Evolutionary conservation across 2,888 invertebrate species (phyloP), one percentile per base, ranked within the genome.

Genomic region (Diarsia brunnea): DNA sequence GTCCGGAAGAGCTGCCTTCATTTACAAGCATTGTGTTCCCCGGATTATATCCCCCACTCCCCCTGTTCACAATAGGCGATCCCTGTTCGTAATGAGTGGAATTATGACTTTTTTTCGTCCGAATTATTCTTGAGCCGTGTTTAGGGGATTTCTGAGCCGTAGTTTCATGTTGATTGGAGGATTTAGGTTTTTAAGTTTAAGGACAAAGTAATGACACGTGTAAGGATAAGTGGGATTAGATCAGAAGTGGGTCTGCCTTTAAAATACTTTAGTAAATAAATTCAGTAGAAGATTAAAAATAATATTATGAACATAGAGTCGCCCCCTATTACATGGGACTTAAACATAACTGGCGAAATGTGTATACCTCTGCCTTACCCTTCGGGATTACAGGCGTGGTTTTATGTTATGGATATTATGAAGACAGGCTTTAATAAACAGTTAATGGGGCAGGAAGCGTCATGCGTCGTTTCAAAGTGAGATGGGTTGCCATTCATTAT

Each of bases 101-200:
- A 94, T 95, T 95, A 94, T 92, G 94, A 92, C 91, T 94, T 94
- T 93, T 92, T 91, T 92, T 87, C 90, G 85, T 89, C 87, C 86
- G 86, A 92, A 92, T 92, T 90, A 90, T 90, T 91, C 89, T 89
- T 91, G 88, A 92, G 89, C 89, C 86, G 64, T 75, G 66, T 83
- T 87, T 75, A 81, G 78, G 85, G 84, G 76, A 84, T 75, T 88
- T 88, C 85, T 79, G 65, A 88, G 85, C 68, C 72, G 75, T 80
- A 87, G 78, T 87, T 83, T 76, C 73, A 84, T 84, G 88, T 90
- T 86, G 85, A 84, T 85, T 79, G 81, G 73, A 43, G 68, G 80
- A 86, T 87, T 87, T 85, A 72, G 53, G 51, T 68, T 58, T 66
- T 43, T 79, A 86, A 78, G 86, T 86, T 86, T 73, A 12, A 45